A percentile compares a stretch with the other conserved stretches of the same genome.
phyloP scores from a whole-genome alignment of 1,140 invertebrate species.

The Sminthurides bifidus region DNA sequence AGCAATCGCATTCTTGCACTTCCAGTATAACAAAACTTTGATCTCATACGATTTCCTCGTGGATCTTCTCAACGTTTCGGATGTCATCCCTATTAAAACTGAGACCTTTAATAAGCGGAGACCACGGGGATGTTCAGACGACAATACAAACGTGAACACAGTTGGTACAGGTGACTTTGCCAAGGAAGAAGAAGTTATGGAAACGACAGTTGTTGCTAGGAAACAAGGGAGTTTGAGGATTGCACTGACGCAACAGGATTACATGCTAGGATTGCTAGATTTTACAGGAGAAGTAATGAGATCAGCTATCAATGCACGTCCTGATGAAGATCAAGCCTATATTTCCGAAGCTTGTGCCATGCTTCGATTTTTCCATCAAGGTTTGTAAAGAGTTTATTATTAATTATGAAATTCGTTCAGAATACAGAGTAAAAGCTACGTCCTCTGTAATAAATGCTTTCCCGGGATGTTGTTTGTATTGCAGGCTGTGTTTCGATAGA shows the following conservation, averaged over 20 bases:
- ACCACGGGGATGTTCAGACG: constrained; percentile 41
- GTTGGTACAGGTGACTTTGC: background rate
- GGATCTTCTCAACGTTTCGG: no score
- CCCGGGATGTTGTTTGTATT: no score
- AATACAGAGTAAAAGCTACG: no score
- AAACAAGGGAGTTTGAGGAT: no score
- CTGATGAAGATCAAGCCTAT: background rate
- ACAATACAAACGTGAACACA: background rate
- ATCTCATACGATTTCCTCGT: no score
- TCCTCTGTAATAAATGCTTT: no score
- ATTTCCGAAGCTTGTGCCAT: background rate
- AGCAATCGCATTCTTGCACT: constrained; percentile 63
- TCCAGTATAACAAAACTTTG: constrained; percentile 41
- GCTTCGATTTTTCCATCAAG: background rate
- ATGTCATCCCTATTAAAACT: no score
- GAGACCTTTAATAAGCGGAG: no score
- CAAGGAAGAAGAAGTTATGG: background rate
- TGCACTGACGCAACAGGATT: constrained; percentile 41
- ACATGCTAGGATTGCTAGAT: constrained; percentile 73
- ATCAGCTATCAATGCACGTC: constrained; percentile 55
- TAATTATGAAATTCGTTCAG: no score
- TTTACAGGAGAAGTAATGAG: constrained; percentile 83
- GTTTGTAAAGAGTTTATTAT: background rate
- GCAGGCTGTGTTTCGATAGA: background rate
- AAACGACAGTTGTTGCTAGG: no score